phyloP scores from a whole-genome alignment of 2,797 vertebrate genomes.

The Sebastes itinus region DNA sequence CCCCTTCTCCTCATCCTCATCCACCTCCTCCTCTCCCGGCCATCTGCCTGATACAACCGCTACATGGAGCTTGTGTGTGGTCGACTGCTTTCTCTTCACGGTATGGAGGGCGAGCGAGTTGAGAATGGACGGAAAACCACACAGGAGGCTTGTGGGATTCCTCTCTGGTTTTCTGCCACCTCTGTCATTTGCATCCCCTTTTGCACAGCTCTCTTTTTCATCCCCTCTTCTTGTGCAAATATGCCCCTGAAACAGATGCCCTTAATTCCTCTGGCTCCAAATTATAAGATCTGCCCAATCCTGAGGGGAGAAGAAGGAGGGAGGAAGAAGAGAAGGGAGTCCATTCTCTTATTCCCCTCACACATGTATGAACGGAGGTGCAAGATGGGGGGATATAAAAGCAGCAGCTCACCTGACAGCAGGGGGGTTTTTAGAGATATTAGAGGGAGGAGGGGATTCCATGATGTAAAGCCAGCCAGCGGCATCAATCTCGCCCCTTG shows the following conservation, averaged over 20 bases:
- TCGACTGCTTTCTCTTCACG: slow-evolving; percentile 26
- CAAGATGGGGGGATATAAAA: neutral
- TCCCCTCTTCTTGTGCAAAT: slow-evolving; percentile 40
- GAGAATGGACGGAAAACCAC: slow-evolving; percentile 38
- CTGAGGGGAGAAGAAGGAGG: slow-evolving; percentile 13
- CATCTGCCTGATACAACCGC: slow-evolving; percentile 62
- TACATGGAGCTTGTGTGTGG: slow-evolving; percentile 54
- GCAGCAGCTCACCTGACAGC: slow-evolving; percentile 28
- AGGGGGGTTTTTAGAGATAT: slow-evolving; percentile 34
- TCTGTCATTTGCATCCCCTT: slow-evolving; percentile 2
- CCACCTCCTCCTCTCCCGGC: slow-evolving; percentile 29
- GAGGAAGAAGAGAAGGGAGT: slow-evolving; percentile 11
- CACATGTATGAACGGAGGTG: slow-evolving; percentile 12
- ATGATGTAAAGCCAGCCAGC: slow-evolving; percentile 59
- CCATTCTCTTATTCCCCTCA: slow-evolving; percentile 24
- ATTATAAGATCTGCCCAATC: slow-evolving; percentile 54
- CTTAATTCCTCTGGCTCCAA: slow-evolving; percentile 60
- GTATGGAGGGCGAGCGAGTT: slow-evolving; percentile 11
- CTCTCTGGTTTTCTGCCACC: slow-evolving; percentile 15
- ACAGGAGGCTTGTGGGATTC: slow-evolving; percentile 39
- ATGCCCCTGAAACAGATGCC: slow-evolving; percentile 64
- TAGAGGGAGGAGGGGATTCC: slow-evolving; percentile 68
- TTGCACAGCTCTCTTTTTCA: slow-evolving; percentile 20
- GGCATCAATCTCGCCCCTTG: slow-evolving; percentile 54
- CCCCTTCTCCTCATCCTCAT: neutral